Base-by-base conservation (phyloP, 2,888 invertebrate genomes). In the Anoplius nigerrimus region DNA sequence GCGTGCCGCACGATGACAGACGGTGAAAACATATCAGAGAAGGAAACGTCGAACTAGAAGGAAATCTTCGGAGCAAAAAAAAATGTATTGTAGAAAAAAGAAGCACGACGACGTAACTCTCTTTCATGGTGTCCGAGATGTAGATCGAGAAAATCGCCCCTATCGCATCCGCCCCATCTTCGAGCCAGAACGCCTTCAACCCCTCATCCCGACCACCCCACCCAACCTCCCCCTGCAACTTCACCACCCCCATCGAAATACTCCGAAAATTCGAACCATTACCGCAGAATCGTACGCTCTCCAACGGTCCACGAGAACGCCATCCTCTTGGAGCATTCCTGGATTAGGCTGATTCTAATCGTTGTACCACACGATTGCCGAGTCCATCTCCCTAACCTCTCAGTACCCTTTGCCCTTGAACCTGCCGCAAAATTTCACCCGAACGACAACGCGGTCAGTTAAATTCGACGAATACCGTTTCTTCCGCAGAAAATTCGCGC, bases 121-220 rank as follows among this genome's bases (percentile, higher is more conserved):
- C 71, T 70, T 54, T 76, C 60, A 55, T 22, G 53, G 51, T 53
- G 27, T 66, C 34, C 52, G 46, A 71, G 65, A 48, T 61, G 34
- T 34, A 61, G 56, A 56, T 57, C 52, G 53, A 56, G 16, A 60
- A 43, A 22, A 27, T 21, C 34, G 34, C 22, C 51, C 16, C 45
- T 16, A 34, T 34, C 34, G 11, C 34, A 42, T 22, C 43, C 27
- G n/a, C 42, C 13, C 62, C 53, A 27, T 21, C 24, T 18, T 8
- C 45, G 16, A n/a, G 11, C 43, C 46, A 42, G 34, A 34, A 34
- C 34, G 11, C 34, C 34, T 34, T 34, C 11, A 11, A 13, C 34
- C 34, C 11, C 34, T 34, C 4, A 11, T 53, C 16, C 13, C 27
- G 51, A 8, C n/a, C 18, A 20, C 52, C 61, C 48, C 56, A n/a